A percentile compares a stretch with the other conserved stretches of the same genome.
phyloP scores from a whole-genome alignment of 2,113 vertebrate species.

The Gymnarchus niloticus region DNA sequence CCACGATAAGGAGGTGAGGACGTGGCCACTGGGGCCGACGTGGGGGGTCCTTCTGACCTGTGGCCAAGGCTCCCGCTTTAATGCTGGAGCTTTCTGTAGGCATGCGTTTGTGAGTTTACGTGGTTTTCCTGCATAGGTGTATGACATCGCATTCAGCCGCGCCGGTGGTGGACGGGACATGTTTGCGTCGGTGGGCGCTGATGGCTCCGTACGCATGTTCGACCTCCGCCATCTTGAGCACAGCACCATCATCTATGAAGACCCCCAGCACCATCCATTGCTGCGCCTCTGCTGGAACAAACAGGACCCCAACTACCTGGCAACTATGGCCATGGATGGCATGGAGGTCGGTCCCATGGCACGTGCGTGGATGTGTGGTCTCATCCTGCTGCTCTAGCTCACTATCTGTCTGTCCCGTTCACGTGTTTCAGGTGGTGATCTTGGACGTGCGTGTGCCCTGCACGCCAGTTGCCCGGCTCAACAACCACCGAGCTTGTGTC shows the following conservation, averaged over 20 bases:
- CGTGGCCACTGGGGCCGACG: not conserved
- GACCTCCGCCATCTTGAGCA: slow-evolving; percentile 95
- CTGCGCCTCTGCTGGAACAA: slow-evolving; percentile 99
- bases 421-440: slow-evolving; percentile 81
- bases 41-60: not conserved
- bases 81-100: not conserved
- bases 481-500: slow-evolving; percentile 95
- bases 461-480: slow-evolving; percentile 93
- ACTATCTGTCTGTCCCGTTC: not conserved
- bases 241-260: slow-evolving; percentile 98
- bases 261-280: slow-evolving; percentile 93
- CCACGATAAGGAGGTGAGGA: slow-evolving; percentile 93
- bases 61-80: not conserved
- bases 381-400: not conserved
- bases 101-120: not conserved
- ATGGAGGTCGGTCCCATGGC: slow-evolving; percentile 77
- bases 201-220: slow-evolving; percentile 95
- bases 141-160: slow-evolving; percentile 95
- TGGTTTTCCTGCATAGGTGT: slow-evolving; percentile 49
- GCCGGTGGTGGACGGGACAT: slow-evolving; percentile 93
- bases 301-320: slow-evolving; percentile 96
- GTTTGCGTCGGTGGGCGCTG: slow-evolving; percentile 95
- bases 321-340: slow-evolving; percentile 98
- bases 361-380: not conserved
- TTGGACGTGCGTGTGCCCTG: slow-evolving; percentile 95